Evolutionary conservation across 1,140 invertebrate species (phyloP).

Genomic region (Stegodyphus mimosarum): DNA sequence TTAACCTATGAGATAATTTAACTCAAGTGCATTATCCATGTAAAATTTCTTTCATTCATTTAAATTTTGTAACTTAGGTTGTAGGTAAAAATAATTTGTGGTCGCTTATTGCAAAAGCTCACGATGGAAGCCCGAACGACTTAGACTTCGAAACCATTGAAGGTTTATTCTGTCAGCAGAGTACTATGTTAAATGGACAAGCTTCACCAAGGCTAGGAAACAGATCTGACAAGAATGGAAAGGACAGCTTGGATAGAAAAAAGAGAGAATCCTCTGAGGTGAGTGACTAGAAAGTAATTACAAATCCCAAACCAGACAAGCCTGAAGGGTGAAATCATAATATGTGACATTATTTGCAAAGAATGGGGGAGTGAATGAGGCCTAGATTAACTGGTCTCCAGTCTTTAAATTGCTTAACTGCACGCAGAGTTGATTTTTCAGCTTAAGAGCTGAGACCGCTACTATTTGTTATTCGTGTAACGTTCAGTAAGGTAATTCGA

Average conservation of each 20-base stretch:
- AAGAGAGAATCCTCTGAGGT: constrained; percentile 60
- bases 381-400: constrained; percentile 1
- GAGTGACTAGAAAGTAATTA: constrained; percentile 1
- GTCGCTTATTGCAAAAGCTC: constrained; percentile 86
- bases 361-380: constrained; percentile 1
- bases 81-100: constrained; percentile 91
- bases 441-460: too few relatives aligned
- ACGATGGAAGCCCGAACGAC: constrained; percentile 82
- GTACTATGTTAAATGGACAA: constrained; percentile 13
- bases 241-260: constrained; percentile 59
- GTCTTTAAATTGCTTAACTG: too few relatives aligned
- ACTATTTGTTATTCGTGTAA: too few relatives aligned
- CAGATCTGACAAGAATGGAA: constrained; percentile 22
- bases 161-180: constrained; percentile 89
- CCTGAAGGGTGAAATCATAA: constrained; percentile 15
- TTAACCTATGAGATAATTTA: too few relatives aligned
- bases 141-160: constrained; percentile 93
- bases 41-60: too few relatives aligned
- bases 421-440: too few relatives aligned
- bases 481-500: too few relatives aligned
- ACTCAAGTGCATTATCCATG: too few relatives aligned
- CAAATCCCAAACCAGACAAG: not conserved
- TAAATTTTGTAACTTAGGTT: constrained; percentile 52
- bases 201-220: constrained; percentile 16
- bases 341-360: constrained; percentile 25